phyloP scores from a whole-genome alignment of 2,797 vertebrate species.

The Acanthis flammea region DNA sequence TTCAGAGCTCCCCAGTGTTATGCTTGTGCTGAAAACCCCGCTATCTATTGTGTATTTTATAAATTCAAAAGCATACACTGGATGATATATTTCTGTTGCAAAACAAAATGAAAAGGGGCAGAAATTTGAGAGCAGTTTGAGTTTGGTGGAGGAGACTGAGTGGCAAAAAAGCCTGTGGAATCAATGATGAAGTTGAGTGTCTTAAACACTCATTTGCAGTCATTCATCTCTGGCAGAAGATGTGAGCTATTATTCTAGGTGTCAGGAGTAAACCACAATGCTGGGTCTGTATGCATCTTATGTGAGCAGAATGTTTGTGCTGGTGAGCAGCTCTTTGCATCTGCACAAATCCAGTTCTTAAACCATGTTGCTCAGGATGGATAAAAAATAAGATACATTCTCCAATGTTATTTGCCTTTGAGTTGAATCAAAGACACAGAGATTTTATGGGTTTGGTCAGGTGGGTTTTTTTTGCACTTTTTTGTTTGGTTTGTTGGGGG shows the following conservation, averaged over 20 bases:
- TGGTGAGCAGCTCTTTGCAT: background rate
- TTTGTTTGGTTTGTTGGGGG: background rate
- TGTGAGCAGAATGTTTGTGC: conserved; percentile 8
- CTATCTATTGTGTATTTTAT: background rate
- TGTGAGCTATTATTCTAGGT: conserved; percentile 28
- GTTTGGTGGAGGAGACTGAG: background rate
- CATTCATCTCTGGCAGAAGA: conserved; percentile 55
- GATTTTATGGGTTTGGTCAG: background rate
- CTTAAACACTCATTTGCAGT: conserved; percentile 43
- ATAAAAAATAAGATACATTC: background rate
- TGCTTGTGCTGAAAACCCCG: background rate
- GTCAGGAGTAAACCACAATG: conserved; percentile 15
- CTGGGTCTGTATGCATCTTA: background rate
- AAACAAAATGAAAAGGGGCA: conserved; percentile 18
- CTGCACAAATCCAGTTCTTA: background rate
- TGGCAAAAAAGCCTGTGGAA: background rate
- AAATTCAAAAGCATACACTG: background rate
- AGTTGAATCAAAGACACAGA: background rate
- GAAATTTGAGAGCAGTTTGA: background rate
- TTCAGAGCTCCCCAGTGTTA: background rate
- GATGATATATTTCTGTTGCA: background rate
- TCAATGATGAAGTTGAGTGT: conserved; percentile 27
- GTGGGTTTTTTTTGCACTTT: rapidly evolving
- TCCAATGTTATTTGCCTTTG: background rate
- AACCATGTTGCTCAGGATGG: background rate